A percentile compares a stretch with the other conserved stretches of the same genome.
phyloP scores from a whole-genome alignment of 2,797 vertebrate species.

The Eulemur mongoz region DNA sequence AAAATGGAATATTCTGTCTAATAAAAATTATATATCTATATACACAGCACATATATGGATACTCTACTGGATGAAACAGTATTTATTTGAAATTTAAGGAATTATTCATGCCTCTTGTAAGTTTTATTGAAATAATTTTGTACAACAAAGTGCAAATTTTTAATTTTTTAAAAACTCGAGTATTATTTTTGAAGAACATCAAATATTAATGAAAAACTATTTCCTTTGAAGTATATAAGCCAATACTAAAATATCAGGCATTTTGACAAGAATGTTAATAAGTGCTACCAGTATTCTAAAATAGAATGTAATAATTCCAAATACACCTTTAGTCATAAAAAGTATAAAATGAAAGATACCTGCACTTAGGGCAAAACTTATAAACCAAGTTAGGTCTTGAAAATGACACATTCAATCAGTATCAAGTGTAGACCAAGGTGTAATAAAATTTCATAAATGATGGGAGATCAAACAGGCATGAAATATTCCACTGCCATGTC shows the following conservation, averaged over 20 bases:
- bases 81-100: not conserved
- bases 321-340: not conserved
- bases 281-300: not conserved
- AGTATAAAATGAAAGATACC: not conserved
- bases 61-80: not conserved
- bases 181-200: not conserved
- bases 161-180: not conserved
- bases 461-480: not conserved
- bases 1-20: not conserved
- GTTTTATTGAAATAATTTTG: not conserved
- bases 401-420: not conserved
- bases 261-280: not conserved
- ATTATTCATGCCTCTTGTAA: not conserved
- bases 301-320: not conserved
- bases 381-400: not conserved
- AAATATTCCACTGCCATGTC: not conserved
- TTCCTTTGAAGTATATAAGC: not conserved
- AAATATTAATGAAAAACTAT: not conserved
- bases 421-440: not conserved
- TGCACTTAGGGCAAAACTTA: slow-evolving; percentile 15
- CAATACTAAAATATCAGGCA: not conserved
- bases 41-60: not conserved
- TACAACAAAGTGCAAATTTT: not conserved
- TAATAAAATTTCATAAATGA: not conserved
- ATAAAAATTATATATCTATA: not conserved